phyloP scores from a whole-genome alignment of 2,797 vertebrate genomes.

The Platalea minor region DNA sequence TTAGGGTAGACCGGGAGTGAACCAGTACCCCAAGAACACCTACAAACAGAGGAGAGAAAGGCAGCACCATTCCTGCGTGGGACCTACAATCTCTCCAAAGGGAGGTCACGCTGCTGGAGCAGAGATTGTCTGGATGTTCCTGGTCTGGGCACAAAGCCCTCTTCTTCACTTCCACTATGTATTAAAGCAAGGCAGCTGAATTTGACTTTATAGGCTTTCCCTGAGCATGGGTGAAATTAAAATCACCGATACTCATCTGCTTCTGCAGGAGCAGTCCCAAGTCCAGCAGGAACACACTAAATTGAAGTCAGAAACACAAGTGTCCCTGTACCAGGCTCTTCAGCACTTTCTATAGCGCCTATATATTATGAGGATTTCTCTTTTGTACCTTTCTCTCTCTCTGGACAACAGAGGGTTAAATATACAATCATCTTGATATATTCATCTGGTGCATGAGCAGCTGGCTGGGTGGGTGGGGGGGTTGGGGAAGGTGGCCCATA shows the following conservation, averaged over 20 bases:
- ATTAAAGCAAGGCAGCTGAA: not conserved
- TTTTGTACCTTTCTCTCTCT: not conserved
- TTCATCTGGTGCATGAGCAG: slow-evolving; percentile 3
- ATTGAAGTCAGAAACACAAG: not conserved
- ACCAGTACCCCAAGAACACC: not conserved
- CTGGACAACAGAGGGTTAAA: not conserved
- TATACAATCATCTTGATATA: not conserved
- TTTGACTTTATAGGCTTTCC: not conserved
- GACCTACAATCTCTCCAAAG: not conserved
- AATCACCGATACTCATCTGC: not conserved
- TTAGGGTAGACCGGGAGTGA: fast-evolving
- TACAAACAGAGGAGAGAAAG: not conserved
- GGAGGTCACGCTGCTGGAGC: not conserved
- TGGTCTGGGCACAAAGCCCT: not conserved
- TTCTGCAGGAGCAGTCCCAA: not conserved
- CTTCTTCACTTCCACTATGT: fast-evolving
- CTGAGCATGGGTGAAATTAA: not conserved
- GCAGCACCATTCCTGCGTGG: not conserved
- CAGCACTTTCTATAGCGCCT: not conserved
- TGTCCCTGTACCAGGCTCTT: not conserved
- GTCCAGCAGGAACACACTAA: not conserved
- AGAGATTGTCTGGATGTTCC: not conserved
- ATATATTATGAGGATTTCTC: not conserved
- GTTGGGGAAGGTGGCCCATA: not conserved
- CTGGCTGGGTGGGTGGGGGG: too few relatives aligned